A percentile compares a stretch with the other conserved stretches of the same genome.
These are phyloP conservation scores for Xiphias gladius DNA, from an alignment of 2,113 vertebrate genomes.

Conservation along the genomic window DNA sequence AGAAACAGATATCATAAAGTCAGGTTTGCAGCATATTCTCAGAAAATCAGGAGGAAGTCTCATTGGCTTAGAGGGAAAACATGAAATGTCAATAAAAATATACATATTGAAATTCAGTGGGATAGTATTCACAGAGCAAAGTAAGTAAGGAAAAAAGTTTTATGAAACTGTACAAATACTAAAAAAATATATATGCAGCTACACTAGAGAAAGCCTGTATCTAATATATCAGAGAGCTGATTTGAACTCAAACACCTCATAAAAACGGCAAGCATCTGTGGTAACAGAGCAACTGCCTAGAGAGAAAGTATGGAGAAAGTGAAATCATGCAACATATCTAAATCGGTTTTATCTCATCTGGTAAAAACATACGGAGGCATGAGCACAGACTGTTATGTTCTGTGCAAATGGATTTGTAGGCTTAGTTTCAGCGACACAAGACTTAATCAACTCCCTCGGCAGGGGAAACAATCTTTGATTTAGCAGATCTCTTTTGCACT, in stretches of 20 bases:
- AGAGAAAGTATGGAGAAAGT: slow-evolving; percentile 10
- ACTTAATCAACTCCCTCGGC: slow-evolving; percentile 67
- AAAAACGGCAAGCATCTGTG: not conserved
- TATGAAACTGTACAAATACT: not conserved
- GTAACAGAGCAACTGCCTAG: slow-evolving; percentile 10
- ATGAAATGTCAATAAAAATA: slow-evolving; percentile 26
- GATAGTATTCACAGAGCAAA: not conserved
- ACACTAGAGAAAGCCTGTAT: not conserved
- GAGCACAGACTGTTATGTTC: slow-evolving; percentile 39
- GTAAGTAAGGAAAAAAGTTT: slow-evolving; percentile 1
- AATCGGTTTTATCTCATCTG: slow-evolving; percentile 44
- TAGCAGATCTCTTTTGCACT: slow-evolving; percentile 62
- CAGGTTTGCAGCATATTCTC: slow-evolving; percentile 41
- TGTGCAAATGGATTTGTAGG: slow-evolving; percentile 68
- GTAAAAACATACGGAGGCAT: slow-evolving; percentile 37
- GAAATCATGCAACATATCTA: slow-evolving; percentile 29
- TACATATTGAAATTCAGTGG: not conserved
- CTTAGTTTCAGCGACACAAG: slow-evolving; percentile 66
- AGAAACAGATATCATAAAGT: slow-evolving; percentile 28
- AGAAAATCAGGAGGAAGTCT: slow-evolving; percentile 38
- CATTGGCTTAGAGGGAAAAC: slow-evolving; percentile 33
- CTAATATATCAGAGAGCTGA: not conserved
- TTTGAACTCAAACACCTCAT: not conserved
- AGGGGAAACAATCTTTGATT: slow-evolving; percentile 63
- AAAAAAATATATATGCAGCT: not conserved